A percentile compares a stretch with the other conserved stretches of the same genome.
Evolutionary conservation across 2,888 invertebrate species (phyloP).

Genomic region (Tanypteryx hageni): DNA sequence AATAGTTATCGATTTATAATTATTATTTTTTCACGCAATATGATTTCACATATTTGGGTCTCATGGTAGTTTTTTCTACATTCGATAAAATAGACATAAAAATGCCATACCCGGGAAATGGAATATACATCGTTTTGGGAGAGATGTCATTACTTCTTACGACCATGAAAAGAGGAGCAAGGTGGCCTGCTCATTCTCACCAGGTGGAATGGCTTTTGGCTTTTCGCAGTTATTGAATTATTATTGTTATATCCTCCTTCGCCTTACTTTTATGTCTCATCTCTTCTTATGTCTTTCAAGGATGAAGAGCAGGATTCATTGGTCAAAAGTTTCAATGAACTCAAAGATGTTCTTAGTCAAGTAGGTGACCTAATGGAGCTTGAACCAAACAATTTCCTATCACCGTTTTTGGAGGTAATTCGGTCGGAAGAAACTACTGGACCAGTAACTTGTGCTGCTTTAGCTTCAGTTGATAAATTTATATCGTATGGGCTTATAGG

Average conservation of each 20-base stretch:
- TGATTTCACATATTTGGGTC: neutral
- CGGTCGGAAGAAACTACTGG: conserved; percentile 98
- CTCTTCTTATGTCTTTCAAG: conserved; percentile 71
- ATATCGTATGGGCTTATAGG: conserved; percentile 96
- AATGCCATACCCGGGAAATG: conserved; percentile 89
- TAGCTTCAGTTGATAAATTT: conserved; percentile 97
- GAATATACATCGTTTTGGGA: conserved; percentile 96
- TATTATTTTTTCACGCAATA: neutral
- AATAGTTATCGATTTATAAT: neutral
- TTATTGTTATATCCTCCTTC: conserved; percentile 26
- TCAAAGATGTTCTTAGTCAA: conserved; percentile 91
- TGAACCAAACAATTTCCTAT: conserved; percentile 87
- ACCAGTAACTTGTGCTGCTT: conserved; percentile 95
- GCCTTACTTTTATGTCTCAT: neutral
- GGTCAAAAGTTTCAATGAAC: conserved; percentile 89
- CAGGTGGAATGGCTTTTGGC: conserved; percentile 77
- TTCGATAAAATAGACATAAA: conserved; percentile 69
- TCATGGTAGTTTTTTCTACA: neutral
- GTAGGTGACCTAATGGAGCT: conserved; percentile 86
- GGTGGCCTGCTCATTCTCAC: conserved; percentile 87
- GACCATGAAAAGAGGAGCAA: conserved; percentile 92
- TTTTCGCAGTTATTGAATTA: neutral
- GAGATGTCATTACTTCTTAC: conserved; percentile 96
- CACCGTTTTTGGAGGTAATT: conserved; percentile 96
- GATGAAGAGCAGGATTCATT: conserved; percentile 94